phyloP scores from a whole-genome alignment of 2,797 vertebrate species.

The Remorina albescens region DNA sequence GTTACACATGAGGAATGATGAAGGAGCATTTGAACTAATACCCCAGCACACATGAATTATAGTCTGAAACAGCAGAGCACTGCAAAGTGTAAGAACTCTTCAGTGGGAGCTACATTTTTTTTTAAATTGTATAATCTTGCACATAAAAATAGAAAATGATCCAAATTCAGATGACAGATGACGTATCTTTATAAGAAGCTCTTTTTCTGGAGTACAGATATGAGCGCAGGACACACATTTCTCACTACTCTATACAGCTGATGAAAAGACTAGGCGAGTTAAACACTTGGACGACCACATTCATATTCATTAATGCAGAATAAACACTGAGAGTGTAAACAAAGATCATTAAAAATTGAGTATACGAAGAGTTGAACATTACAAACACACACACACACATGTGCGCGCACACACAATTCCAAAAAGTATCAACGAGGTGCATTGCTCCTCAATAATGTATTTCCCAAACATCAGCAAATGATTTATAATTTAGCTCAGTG shows the following conservation, averaged over 20 bases:
- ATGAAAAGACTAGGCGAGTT: slow-evolving; percentile 58
- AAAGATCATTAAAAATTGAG: slow-evolving; percentile 64
- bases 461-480: slow-evolving; percentile 59
- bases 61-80: slow-evolving; percentile 3
- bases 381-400: not conserved
- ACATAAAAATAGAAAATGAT: slow-evolving; percentile 29
- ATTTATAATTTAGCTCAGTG: slow-evolving; percentile 66
- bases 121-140: slow-evolving; percentile 25
- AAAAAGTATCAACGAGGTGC: slow-evolving; percentile 42
- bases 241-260: slow-evolving; percentile 45
- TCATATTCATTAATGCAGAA: slow-evolving; percentile 72
- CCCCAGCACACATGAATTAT: not conserved
- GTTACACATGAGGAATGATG: not conserved
- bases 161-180: slow-evolving; percentile 31
- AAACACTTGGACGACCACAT: slow-evolving; percentile 69
- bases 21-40: slow-evolving; percentile 6
- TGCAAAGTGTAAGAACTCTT: not conserved
- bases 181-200: slow-evolving; percentile 44
- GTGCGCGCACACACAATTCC: not conserved
- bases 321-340: slow-evolving; percentile 59
- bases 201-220: slow-evolving; percentile 28
- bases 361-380: slow-evolving; percentile 36
- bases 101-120: not conserved
- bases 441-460: slow-evolving; percentile 59
- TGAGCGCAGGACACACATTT: slow-evolving; percentile 17